Conservation (phyloP, 2,888 invertebrate species). For the Hanleya hanleyi region DNA sequence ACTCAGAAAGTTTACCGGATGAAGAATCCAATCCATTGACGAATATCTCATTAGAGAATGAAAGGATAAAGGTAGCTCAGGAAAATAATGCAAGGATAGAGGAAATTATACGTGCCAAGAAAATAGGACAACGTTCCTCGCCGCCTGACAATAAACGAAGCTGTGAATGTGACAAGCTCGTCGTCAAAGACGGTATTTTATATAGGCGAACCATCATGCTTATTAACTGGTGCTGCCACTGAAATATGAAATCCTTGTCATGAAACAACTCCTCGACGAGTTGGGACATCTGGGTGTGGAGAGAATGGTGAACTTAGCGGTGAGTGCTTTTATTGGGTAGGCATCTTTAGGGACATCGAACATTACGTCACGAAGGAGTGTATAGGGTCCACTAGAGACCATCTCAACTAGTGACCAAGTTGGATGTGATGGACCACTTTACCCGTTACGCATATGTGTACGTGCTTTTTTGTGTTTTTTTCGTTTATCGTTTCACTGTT, state of each 20-base stretch:
- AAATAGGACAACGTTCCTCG: no score
- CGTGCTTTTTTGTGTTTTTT: no score
- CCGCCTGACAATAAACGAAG: no score
- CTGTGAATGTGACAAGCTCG: no score
- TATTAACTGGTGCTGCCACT: background rate
- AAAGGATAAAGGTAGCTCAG: no score
- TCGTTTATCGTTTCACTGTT: no score
- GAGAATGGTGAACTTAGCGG: conserved; percentile 10
- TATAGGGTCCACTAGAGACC: background rate
- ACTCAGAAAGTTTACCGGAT: no score
- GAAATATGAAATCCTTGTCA: background rate
- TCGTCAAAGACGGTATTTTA: background rate
- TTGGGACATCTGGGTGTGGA: conserved; percentile 26
- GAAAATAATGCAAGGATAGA: no score
- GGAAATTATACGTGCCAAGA: no score
- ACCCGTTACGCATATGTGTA: conserved; percentile 19
- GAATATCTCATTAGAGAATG: no score
- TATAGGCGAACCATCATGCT: background rate
- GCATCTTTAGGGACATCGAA: conserved; percentile 10
- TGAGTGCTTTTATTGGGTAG: background rate
- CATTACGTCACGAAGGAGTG: conserved; percentile 15
- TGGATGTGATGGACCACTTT: conserved; percentile 23
- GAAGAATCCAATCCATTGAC: no score
- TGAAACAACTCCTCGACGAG: conserved; percentile 17
- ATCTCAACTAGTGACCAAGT: background rate